Base-by-base conservation (phyloP, 2,888 invertebrate species). In the Xanthorhoe spadicearia region DNA sequence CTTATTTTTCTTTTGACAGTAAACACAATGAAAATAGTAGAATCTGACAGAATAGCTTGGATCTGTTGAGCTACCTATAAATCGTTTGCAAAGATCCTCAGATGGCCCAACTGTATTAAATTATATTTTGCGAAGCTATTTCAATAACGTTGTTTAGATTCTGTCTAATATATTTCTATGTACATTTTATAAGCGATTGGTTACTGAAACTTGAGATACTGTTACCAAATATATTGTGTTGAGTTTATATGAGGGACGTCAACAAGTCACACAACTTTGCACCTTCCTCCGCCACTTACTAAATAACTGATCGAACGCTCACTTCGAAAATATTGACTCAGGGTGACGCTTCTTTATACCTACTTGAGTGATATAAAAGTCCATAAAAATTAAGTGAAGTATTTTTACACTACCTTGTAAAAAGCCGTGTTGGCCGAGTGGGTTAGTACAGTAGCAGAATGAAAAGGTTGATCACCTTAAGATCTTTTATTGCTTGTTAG, bases 281-380 rank as follows among this genome's bases (percentile, higher is more conserved):
- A 51, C 51, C 52, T 19, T 23, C 58, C 68, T 55, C 64, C 64
- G 46, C 63, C 52, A 56, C 59, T 60, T 50, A 43, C 55, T 64
- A 17, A 50, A 56, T 61, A 57, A 50, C 46, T 52, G 59, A 62
- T 66, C 49, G 58, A 53, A 61, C 48, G 54, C 46, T 28, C 32
- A 32, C 43, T 65, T 55, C 35, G 32, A 51, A 49, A 59, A 66
- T 59, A 66, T 66, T 66, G 66, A 60, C 56, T 17, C 43, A 32
- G 10, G 49, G 17, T 46, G 15, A 54, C 35, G 49, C 49, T 19
- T 49, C 28, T 35, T 1, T 28, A 28, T n/a, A 38, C 9, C 10
- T 13, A 43, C 38, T 13, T 43, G 13, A 2, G 0, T 32, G 32
- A 6, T 32, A 32, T 32, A 43, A 13, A 13, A 43, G 13, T 1